These are phyloP conservation scores for Coracias cyanogaster DNA, from an alignment of 2,797 vertebrate genomes.

Conservation along the genomic window DNA sequence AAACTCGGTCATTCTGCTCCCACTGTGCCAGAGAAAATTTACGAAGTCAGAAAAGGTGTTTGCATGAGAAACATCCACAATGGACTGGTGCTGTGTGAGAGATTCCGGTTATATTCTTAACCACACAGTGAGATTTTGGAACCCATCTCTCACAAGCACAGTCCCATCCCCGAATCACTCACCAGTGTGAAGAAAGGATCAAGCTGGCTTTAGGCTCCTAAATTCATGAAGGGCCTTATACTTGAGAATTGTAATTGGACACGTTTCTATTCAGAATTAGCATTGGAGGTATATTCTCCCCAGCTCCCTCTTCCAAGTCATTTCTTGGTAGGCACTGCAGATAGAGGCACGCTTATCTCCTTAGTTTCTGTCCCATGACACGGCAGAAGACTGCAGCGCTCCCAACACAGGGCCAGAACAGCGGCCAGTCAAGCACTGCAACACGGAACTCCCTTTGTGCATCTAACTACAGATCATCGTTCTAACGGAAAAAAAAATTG, in stretches of 20 bases:
- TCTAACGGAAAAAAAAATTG: not conserved
- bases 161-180: not conserved
- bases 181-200: not conserved
- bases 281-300: not conserved
- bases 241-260: not conserved
- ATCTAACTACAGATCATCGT: not conserved
- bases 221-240: not conserved
- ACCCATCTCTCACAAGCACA: not conserved
- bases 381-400: not conserved
- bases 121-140: not conserved
- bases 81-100: not conserved
- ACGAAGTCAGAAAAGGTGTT: not conserved
- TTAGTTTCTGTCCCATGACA: not conserved
- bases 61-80: not conserved
- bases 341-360: rapidly evolving
- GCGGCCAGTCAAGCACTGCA: not conserved
- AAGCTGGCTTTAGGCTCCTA: not conserved
- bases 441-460: not conserved
- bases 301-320: not conserved
- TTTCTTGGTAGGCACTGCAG: not conserved
- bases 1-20: not conserved
- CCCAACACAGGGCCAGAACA: not conserved
- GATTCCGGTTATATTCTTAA: rapidly evolving
- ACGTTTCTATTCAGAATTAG: not conserved
- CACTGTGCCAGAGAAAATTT: not conserved